Conservation (phyloP, 2,797 vertebrate species). For the Macropodus opercularis region DNA sequence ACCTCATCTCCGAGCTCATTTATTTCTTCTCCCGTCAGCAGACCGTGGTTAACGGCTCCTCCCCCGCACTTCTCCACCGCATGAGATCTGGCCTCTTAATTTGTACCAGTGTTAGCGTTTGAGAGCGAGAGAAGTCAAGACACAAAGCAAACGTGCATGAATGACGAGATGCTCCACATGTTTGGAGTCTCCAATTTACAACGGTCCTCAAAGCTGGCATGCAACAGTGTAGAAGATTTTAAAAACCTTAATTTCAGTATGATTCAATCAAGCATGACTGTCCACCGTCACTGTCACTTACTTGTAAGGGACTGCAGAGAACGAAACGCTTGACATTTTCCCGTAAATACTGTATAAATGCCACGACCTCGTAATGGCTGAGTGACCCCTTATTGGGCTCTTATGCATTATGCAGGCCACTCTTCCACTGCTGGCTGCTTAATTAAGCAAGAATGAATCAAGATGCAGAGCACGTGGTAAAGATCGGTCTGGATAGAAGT, state of each 20-base stretch:
- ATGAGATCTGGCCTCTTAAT: slow-evolving; percentile 13
- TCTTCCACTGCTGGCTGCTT: slow-evolving; percentile 8
- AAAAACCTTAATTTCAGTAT: not conserved
- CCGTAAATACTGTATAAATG: slow-evolving; percentile 28
- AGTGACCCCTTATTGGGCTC: slow-evolving; percentile 37
- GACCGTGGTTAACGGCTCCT: slow-evolving; percentile 14
- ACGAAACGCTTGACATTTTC: slow-evolving; percentile 14
- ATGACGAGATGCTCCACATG: not conserved
- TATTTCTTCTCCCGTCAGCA: slow-evolving; percentile 63
- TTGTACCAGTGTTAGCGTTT: not conserved
- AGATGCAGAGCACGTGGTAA: slow-evolving; percentile 26
- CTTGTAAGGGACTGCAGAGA: not conserved
- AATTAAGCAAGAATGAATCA: slow-evolving; percentile 39
- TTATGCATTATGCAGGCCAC: slow-evolving; percentile 30
- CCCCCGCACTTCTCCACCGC: not conserved
- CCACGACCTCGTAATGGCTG: slow-evolving; percentile 41
- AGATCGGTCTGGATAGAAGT: slow-evolving; percentile 11
- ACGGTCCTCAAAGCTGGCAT: slow-evolving; percentile 1
- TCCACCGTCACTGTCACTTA: not conserved
- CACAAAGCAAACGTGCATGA: not conserved
- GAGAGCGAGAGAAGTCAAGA: not conserved
- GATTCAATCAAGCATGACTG: not conserved
- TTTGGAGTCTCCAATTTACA: not conserved
- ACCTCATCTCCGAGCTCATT: slow-evolving; percentile 58
- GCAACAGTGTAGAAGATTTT: not conserved